phyloP scores from a whole-genome alignment of 1,140 invertebrate genomes.

The Anagrus nilaparvatae region DNA sequence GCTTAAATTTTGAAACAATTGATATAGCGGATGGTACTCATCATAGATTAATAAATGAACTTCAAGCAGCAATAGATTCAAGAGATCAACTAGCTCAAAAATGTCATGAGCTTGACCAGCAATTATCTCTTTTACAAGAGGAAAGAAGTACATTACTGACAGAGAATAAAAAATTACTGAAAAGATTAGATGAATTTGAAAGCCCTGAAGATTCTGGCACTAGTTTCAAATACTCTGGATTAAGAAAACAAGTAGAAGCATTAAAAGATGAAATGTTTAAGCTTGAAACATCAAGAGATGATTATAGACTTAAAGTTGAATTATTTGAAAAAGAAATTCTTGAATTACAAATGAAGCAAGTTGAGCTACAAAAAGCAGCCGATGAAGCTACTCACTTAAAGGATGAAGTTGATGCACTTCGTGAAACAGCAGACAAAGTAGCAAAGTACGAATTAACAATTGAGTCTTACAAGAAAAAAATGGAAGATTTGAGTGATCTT shows the following conservation, averaged over 20 bases:
- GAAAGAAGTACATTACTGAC: constrained; percentile 66
- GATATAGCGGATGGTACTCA: constrained; percentile 46
- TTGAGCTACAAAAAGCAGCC: constrained; percentile 65
- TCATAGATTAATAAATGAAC: constrained; percentile 51
- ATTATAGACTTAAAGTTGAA: constrained; percentile 71
- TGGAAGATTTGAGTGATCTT: constrained; percentile 85
- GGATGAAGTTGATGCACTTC: constrained; percentile 87
- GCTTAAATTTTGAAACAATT: constrained; percentile 44
- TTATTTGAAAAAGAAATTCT: constrained; percentile 70
- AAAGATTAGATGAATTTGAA: constrained; percentile 58
- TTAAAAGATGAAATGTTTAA: constrained; percentile 83
- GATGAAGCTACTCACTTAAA: constrained; percentile 66
- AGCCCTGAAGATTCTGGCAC: constrained; percentile 40
- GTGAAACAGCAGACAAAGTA: constrained; percentile 83
- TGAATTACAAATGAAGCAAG: constrained; percentile 67
- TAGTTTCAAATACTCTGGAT: constrained; percentile 44
- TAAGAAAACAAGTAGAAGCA: constrained; percentile 64
- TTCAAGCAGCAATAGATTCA: constrained; percentile 61
- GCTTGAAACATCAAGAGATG: constrained; percentile 74
- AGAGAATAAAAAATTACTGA: constrained; percentile 66
- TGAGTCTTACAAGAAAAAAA: constrained; percentile 86
- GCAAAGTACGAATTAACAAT: constrained; percentile 75
- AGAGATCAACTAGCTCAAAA: constrained; percentile 73
- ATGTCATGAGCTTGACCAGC: constrained; percentile 78
- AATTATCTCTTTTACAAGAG: constrained; percentile 56